Evolutionary conservation across 2,888 invertebrate species (phyloP), one percentile per base, ranked within the genome.

Genomic region (Scaptomyza parva): DNA sequence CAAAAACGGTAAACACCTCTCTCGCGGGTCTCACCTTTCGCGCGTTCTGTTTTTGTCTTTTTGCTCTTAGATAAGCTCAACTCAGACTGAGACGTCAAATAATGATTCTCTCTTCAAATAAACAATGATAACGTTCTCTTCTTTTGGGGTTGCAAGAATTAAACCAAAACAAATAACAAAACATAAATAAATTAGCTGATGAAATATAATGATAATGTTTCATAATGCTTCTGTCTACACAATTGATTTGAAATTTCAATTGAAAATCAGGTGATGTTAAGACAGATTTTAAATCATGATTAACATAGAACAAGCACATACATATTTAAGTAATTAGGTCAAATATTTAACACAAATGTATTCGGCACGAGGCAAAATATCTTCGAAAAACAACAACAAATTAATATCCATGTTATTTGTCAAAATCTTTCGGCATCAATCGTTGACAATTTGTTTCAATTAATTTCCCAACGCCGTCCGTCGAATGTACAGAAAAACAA

Each of bases 361-460:
- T 22, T 11, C 26, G 9, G 4, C 24, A 53, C 52, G n/a, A 14
- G n/a, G 44, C 7, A 28, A 35, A 37, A 14, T 20, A 33, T 14
- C 18, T 11, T 18, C 2, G 8, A 4, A 24, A 24, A 24, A 3
- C 11, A 24, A 28, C 8, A 55, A 26, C 14, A 43, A 43, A 14
- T 14, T 37, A 9, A 22, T 37, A 61, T 51, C 12, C 8, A 14
- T 43, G 18, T 37, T 50, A 50, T 43, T 50, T 43, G 24, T 39
- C 24, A 33, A 28, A 22, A n/a, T n/a, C 35, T 41, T 33, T 53
- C 18, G 41, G 1, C 57, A 71, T 48, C 68, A 67, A 71, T 63
- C 24, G 26, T 26, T 20, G 41, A 28, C 57, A 43, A 72, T 78
- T 64, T 58, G 55, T 72, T 61, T 62, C 64, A 54, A 69, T 75